Percentiles rank a stretch among this genome's conserved stretches.
Evolutionary conservation across 2,113 vertebrate genomes (phyloP).

Genomic region (Hypomesus transpacificus): DNA sequence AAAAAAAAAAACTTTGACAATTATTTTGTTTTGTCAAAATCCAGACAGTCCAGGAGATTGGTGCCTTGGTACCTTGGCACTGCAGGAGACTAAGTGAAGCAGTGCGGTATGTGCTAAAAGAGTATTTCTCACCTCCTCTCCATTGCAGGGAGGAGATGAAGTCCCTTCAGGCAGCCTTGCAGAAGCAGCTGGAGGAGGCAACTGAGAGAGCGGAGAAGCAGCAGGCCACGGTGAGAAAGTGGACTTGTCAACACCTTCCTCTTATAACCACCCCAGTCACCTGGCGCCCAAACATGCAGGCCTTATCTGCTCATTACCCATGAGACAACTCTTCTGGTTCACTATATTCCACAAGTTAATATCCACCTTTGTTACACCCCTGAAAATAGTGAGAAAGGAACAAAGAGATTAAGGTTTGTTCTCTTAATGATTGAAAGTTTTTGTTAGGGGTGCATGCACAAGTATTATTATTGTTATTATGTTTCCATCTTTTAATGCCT

Average conservation of each 20-base stretch:
- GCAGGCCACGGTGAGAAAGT: slow-evolving; percentile 88
- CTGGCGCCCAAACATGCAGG: slow-evolving; percentile 52
- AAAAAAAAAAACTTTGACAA: too few relatives aligned
- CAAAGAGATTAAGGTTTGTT: background rate
- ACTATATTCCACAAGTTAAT: slow-evolving; percentile 23
- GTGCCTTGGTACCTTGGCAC: background rate
- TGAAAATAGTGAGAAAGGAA: slow-evolving; percentile 3
- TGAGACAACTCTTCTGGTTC: slow-evolving; percentile 30
- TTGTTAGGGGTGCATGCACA: too few relatives aligned
- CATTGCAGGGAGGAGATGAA: slow-evolving; percentile 92
- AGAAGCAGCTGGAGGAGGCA: slow-evolving; percentile 95
- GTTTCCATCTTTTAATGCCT: too few relatives aligned
- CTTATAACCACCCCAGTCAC: slow-evolving; percentile 44
- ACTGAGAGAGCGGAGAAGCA: slow-evolving; percentile 91
- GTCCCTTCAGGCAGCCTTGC: slow-evolving; percentile 90
- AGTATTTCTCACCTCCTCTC: slow-evolving; percentile 46
- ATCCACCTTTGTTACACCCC: slow-evolving; percentile 29
- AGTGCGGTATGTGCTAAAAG: background rate
- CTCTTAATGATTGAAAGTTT: too few relatives aligned
- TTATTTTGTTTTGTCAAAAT: too few relatives aligned
- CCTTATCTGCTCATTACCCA: slow-evolving; percentile 47
- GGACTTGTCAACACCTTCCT: background rate
- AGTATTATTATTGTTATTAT: too few relatives aligned
- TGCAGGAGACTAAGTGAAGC: background rate
- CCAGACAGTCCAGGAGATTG: background rate